Evolutionary conservation across 1,140 invertebrate genomes (phyloP), one percentile per base, ranked within the genome.

Genomic region (Steinernema khuongi): DNA sequence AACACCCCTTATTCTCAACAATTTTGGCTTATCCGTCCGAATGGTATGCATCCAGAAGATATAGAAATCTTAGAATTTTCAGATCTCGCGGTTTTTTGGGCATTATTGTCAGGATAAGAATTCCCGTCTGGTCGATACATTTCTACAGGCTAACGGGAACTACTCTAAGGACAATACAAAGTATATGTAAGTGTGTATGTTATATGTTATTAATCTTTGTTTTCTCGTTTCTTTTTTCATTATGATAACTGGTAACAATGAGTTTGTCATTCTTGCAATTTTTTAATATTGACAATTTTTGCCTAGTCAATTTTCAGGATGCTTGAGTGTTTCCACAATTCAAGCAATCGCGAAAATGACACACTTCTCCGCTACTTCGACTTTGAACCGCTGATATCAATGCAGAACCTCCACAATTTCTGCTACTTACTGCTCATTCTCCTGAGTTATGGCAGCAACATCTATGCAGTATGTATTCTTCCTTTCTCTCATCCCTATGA

Each of bases 391-490:
- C 50, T 60, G 7, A 60, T 60, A 17, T 60, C 50, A 4, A 60
- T 60, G 50, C 50, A 60, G 50, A 60, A 60, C 22, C 26, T 60
- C 19, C 50, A 60, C 50, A 60, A 60, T 22, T 7, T 60, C 50
- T 22, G 14, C 19, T 22, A 60, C 26, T 14, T 60, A 2, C 4
- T 60, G 7, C 22, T 60, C 11, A 7, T 60, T 22, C 7, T 60
- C 50, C 26, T 60, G 14, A 60, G 50, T 22, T 60, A 60, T 22
- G 50, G 14, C 4, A 60, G 50, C 50, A 60, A 60, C 26, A 60
- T 60, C 50, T 60, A 60, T 60, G 50, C 50, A 7, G 50, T 60
- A 60, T n/a, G 50, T 60, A 7, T 41, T 41, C 36, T 41, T 41
- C n/a, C 7, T 60, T 26, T 14, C 11, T 14, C 26, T 60, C 50